phyloP scores from a whole-genome alignment of 2,888 invertebrate genomes.

The Synanthedon andrenaeformis region DNA sequence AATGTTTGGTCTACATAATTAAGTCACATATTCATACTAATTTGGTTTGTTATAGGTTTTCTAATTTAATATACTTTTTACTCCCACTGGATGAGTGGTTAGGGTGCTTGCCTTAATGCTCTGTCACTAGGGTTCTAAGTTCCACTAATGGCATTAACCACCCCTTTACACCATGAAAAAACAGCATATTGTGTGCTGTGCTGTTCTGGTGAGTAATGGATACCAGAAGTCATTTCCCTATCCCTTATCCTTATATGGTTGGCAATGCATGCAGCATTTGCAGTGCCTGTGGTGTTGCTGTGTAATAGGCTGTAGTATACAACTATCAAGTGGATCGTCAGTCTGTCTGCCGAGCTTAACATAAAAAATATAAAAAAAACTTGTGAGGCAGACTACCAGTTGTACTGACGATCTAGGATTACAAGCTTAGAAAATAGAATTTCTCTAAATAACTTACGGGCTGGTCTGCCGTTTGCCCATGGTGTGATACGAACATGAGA shows the following conservation, averaged over 20 bases:
- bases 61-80: no score
- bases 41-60: no score
- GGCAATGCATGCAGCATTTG: no score
- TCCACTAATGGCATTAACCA: no score
- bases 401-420: not conserved
- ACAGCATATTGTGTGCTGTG: no score
- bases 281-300: no score
- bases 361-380: not conserved
- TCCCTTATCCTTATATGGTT: no score
- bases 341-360: not conserved
- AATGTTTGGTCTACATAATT: not conserved
- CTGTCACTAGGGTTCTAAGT: no score
- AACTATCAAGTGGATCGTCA: not conserved
- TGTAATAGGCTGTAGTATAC: no score
- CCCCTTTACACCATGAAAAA: no score
- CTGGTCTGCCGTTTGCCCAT: slow-evolving; percentile 91
- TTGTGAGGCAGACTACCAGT: not conserved
- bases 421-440: not conserved
- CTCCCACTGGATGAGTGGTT: not conserved
- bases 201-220: no score
- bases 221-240: no score
- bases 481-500: slow-evolving; percentile 84
- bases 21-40: not conserved
- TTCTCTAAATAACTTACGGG: slow-evolving; percentile 73
- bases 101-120: not conserved